Evolutionary conservation across 2,888 invertebrate genomes (phyloP).

Genomic region (Lottia gigantea): DNA sequence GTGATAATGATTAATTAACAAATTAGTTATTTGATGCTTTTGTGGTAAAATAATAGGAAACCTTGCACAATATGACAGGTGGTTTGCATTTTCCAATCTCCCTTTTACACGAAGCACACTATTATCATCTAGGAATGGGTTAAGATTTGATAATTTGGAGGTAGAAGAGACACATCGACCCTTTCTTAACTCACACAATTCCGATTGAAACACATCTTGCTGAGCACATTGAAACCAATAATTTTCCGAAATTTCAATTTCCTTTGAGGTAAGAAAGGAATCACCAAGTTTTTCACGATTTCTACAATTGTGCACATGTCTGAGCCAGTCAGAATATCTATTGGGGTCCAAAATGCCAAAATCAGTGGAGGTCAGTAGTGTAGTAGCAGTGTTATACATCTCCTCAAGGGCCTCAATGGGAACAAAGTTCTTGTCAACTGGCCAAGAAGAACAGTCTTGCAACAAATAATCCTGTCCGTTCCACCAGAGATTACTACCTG

Average conservation of each 20-base stretch:
- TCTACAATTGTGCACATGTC: not conserved
- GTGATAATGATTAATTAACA: conserved; percentile 2
- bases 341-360: not conserved
- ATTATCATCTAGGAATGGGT: not conserved
- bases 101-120: conserved; percentile 14
- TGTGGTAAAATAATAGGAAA: conserved; percentile 25
- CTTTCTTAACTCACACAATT: no score
- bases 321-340: not conserved
- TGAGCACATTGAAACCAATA: no score
- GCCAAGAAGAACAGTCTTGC: not conserved
- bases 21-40: conserved; percentile 23
- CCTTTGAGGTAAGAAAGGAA: not conserved
- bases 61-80: conserved; percentile 14
- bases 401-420: not conserved
- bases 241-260: no score
- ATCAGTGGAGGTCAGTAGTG: not conserved
- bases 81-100: conserved; percentile 18
- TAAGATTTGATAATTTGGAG: not conserved
- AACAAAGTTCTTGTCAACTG: not conserved
- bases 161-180: no score
- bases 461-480: not conserved
- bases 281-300: not conserved
- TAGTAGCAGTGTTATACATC: not conserved
- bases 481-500: not conserved
- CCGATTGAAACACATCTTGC: no score